A percentile compares a stretch with the other conserved stretches of the same genome.
Conservation (phyloP, 1,140 invertebrate genomes). For the Listronotus oregonensis region DNA sequence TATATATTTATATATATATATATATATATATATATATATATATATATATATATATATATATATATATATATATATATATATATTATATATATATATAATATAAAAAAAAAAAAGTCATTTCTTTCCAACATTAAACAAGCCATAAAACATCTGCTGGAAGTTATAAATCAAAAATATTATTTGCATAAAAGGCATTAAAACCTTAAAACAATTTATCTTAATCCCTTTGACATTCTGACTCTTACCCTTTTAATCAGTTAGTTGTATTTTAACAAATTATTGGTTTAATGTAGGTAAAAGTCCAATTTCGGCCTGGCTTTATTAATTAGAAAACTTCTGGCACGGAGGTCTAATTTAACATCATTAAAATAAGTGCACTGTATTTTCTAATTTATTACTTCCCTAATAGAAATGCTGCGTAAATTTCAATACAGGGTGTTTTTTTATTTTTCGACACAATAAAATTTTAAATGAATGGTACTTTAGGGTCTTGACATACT, state of each 20-base stretch:
- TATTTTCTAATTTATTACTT: slow-evolving; percentile 13
- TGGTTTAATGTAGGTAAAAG: slow-evolving; percentile 15
- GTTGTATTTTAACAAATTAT: slow-evolving; percentile 28
- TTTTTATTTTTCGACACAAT: too few species aligned
- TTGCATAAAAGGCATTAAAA: slow-evolving; percentile 20
- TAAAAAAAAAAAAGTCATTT: too few species aligned
- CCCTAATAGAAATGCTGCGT: background rate
- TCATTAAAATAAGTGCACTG: slow-evolving; percentile 20
- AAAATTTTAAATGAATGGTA: too few species aligned
- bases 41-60: too few species aligned
- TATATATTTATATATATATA: too few species aligned
- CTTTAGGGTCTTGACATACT: too few species aligned
- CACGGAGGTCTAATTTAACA: slow-evolving; percentile 9
- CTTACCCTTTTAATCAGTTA: slow-evolving; percentile 24
- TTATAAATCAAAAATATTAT: slow-evolving; percentile 20
- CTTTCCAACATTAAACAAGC: too few species aligned
- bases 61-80: too few species aligned
- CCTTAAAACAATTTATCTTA: slow-evolving; percentile 19
- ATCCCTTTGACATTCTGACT: slow-evolving; percentile 4
- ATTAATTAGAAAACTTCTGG: slow-evolving; percentile 26
- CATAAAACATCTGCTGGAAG: slow-evolving; percentile 6
- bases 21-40: too few species aligned
- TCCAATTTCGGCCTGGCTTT: slow-evolving; percentile 1
- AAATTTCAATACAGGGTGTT: background rate
- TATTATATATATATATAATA: too few species aligned